phyloP scores from a whole-genome alignment of 2,113 vertebrate species.

The Crotophaga sulcirostris region DNA sequence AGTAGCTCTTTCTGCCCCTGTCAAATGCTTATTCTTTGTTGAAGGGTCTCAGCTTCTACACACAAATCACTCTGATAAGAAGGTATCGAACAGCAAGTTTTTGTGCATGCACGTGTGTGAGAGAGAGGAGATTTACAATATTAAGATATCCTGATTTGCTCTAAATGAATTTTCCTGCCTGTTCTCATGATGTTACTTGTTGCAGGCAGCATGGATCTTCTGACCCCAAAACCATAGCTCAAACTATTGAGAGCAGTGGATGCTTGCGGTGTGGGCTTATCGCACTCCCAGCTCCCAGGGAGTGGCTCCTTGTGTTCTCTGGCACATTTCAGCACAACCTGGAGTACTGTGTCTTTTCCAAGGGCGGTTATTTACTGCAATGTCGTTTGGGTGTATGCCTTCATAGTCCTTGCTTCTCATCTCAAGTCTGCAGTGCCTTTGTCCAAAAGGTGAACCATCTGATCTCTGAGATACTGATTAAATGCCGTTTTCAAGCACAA shows the following conservation, averaged over 20 bases:
- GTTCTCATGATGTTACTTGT: not conserved
- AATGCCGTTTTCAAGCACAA: not conserved
- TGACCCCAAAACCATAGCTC: not conserved
- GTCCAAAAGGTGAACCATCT: not conserved
- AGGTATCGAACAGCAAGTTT: not conserved
- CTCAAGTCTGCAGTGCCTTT: not conserved
- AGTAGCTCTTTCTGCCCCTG: not conserved
- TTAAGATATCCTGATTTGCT: not conserved
- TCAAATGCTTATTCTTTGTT: not conserved
- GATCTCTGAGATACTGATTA: not conserved
- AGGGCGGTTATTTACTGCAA: not conserved
- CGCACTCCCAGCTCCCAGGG: not conserved
- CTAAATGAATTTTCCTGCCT: not conserved
- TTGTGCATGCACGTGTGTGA: not conserved
- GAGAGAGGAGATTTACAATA: not conserved
- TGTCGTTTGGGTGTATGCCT: not conserved
- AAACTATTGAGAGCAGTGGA: not conserved
- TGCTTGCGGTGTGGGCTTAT: fast-evolving
- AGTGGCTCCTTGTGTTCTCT: not conserved
- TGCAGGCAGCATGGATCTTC: not conserved
- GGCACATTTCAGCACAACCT: fast-evolving
- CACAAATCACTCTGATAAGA: not conserved
- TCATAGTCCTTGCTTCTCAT: not conserved
- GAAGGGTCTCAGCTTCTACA: not conserved
- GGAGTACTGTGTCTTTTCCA: not conserved